Percentiles rank a stretch among this genome's conserved stretches.
Conservation (phyloP, 2,888 invertebrate genomes). For the Lochmaea crataegi region DNA sequence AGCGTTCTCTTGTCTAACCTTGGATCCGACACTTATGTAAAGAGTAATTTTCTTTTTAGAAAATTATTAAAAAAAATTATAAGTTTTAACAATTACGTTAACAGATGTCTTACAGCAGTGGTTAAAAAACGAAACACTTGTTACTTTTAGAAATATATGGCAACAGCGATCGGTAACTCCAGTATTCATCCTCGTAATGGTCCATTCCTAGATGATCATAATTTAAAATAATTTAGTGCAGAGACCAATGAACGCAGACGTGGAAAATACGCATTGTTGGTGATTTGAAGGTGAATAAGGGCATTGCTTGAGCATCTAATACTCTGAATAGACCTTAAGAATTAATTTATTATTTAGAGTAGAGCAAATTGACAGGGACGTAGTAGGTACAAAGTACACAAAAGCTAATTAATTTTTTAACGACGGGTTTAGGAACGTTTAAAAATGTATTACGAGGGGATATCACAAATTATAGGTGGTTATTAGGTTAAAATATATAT, state of each 20-base stretch:
- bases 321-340: constrained; percentile 1
- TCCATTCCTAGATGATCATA: background rate
- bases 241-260: constrained; percentile 8
- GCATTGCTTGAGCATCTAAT: background rate
- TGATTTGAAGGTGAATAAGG: background rate
- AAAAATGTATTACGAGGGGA: background rate
- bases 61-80: too few species aligned
- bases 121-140: background rate
- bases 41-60: too few species aligned
- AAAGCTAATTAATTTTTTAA: background rate
- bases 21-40: too few species aligned
- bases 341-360: background rate
- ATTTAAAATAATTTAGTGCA: background rate
- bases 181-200: constrained; percentile 2
- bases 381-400: background rate
- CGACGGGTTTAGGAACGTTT: background rate
- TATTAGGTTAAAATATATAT: background rate
- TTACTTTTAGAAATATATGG: background rate
- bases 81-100: too few species aligned
- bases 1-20: too few species aligned
- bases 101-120: too few species aligned
- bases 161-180: background rate
- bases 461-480: background rate
- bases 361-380: background rate
- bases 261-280: background rate